A percentile compares a stretch with the other conserved stretches of the same genome.
Conservation (phyloP, 2,888 invertebrate genomes). For the Thereva nobilitata region DNA sequence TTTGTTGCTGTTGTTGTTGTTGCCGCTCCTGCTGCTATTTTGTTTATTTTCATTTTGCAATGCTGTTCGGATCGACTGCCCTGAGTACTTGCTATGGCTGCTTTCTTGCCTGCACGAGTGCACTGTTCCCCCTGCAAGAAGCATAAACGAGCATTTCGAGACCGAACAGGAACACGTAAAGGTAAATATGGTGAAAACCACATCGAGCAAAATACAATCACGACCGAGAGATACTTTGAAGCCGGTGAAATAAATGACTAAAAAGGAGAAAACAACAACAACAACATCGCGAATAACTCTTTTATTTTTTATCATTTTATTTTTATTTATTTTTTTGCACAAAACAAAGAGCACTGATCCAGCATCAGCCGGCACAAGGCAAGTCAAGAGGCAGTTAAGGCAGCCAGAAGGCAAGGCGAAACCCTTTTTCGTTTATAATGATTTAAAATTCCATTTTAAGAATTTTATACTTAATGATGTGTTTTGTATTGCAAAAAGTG, state of each 20-base stretch:
- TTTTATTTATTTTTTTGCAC: background rate
- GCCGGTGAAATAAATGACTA: background rate
- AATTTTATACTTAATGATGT: constrained; percentile 61
- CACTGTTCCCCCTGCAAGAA: constrained; percentile 6
- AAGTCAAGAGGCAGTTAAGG: constrained; percentile 11
- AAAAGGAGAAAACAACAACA: background rate
- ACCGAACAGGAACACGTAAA: constrained; percentile 27
- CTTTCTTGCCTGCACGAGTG: constrained; percentile 18
- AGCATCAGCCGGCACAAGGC: background rate
- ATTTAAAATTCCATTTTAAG: constrained; percentile 61
- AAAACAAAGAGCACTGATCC: constrained; percentile 13
- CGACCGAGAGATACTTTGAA: constrained; percentile 4
- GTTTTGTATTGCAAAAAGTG: constrained; percentile 50
- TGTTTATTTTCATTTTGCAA: no score
- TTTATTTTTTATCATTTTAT: no score
- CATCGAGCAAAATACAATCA: constrained; percentile 12
- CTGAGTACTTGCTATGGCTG: background rate
- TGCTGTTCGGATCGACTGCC: no score
- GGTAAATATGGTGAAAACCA: constrained; percentile 21
- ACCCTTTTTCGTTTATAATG: constrained; percentile 47
- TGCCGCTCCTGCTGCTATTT: background rate
- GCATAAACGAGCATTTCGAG: constrained; percentile 30
- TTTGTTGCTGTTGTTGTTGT: constrained; percentile 5
- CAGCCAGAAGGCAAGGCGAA: constrained; percentile 19
- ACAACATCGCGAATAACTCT: no score